Evolutionary conservation across 2,888 invertebrate species (phyloP), one percentile per base, ranked within the genome.

Genomic region (Ochropleura leucogaster): DNA sequence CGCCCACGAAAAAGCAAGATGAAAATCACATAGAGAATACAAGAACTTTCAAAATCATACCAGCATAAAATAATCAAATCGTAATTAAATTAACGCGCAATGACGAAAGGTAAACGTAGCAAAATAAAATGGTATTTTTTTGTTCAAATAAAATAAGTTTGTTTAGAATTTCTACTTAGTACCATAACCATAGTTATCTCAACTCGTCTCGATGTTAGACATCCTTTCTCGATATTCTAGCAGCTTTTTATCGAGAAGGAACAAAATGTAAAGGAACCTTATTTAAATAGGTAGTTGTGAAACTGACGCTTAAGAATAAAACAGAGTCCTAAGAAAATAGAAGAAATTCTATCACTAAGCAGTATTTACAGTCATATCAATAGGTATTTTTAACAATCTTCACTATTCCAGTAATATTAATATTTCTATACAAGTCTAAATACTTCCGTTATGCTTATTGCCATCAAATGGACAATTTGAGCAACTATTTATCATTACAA

Each of bases 401-500:
- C 42, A 78, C 55, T 80, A 63, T 66, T 68, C 44, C 18, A 14
- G n/a, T 72, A 20, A 81, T 75, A 68, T 63, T 42, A 67, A 67
- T 30, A 68, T 70, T 60, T 9, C 49, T 84, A 76, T 63, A 44
- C 59, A 55, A 72, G 9, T 72, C 67, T 78, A 79, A 72, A 72
- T 62, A 63, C 49, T 69, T 71, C 75, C 64, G 53, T 77, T 44
- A 85, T 88, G 84, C 86, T 89, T 90, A 90, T 90, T 89, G 90
- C 89, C 89, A 87, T 89, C 68, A 71, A 77, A 85, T 82, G 85
- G 89, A 88, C 90, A 88, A 88, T 80, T 90, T 90, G 90, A 90
- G 90, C 90, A 90, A 90, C 88, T 88, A 88, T 84, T 84, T 85
- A 49, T 60, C 44, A 59, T 51, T 57, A 60, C 16, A 20, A 60